Evolutionary conservation across 2,888 invertebrate genomes (phyloP).

Genomic region (Caenorhabditis virilis): DNA sequence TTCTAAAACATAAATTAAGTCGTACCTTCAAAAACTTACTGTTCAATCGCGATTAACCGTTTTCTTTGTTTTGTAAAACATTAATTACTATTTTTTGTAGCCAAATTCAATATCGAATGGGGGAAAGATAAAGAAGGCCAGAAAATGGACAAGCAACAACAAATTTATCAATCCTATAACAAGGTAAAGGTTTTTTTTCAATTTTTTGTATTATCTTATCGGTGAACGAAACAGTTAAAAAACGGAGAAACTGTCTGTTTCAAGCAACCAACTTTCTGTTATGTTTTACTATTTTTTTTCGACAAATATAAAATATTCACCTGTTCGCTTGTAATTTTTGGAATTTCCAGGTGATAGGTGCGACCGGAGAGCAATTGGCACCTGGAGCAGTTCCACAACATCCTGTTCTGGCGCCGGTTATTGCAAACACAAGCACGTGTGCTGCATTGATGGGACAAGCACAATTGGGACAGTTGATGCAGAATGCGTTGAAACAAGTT

Average conservation of each 20-base stretch:
- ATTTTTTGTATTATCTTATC: no score
- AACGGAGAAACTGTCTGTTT: no score
- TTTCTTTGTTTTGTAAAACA: no score
- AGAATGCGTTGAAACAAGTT: slow-evolving; percentile 15
- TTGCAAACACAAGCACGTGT: background rate
- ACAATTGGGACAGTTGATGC: slow-evolving; percentile 11
- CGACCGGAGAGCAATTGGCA: slow-evolving; percentile 49
- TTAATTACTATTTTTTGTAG: no score
- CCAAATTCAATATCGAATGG: slow-evolving; percentile 19
- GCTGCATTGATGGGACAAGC: background rate
- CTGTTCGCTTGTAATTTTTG: no score
- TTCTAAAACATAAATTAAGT: background rate
- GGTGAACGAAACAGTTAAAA: no score
- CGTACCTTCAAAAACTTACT: background rate
- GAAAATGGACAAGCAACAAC: slow-evolving; percentile 35
- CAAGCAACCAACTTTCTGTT: no score
- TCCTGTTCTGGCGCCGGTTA: slow-evolving; percentile 39
- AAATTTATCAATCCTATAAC: slow-evolving; percentile 34
- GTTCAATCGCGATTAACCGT: no score
- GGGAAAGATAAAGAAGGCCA: slow-evolving; percentile 5
- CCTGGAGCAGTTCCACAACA: slow-evolving; percentile 49
- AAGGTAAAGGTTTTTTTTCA: no score
- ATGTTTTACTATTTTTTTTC: no score
- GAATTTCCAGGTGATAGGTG: no score
- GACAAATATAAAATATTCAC: no score